Base-by-base conservation (phyloP, 2,113 vertebrate species). In the Nymphicus hollandicus region DNA sequence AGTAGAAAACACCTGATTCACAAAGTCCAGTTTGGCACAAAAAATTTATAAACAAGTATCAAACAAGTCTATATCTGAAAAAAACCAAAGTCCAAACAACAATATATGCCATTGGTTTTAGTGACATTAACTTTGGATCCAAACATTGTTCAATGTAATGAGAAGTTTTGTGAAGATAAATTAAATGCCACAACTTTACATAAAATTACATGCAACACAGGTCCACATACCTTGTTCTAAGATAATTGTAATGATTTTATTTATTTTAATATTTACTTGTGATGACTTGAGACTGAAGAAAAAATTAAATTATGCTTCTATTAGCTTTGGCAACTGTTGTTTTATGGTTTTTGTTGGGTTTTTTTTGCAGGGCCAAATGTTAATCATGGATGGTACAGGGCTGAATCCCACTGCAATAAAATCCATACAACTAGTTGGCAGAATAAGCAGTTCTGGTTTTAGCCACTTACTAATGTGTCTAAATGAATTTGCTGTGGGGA, bases 201-300 rank as follows among this genome's bases (percentile, higher is more conserved):
- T 43, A 63, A 83, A 88, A 56, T 81, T 55, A 35, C 10, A 35
- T 66, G 37, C 68, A 90, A 43, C 7, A 33, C 28, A 53, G 19
- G n/a, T 86, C 41, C 37, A 73, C 15, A 10, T 73, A 66, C 31
- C 12, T 50, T 88, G 10, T 80, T 80, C 37, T 83, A 63, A 86
- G 19, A 49, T 10, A 83, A 3, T 6, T 90, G 24, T 33, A 58
- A 66, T 66, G 0, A 70, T 88, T 88, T 92, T 78, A 49, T 65
- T 24, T 80, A 20, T 78, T 93, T 81, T 86, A 86, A 55, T 93
- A 74, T 92, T 93, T 96, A 35, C n/a, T 84, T 96, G 55, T 64
- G n/a, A 84, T 86, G 23, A 78, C 17, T 83, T 86, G 50, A 6
- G 53, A 70, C 28, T 14, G 19, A 86, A 90, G 8, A 58, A 87